phyloP scores from a whole-genome alignment of 2,797 vertebrate genomes.

The Pristis pectinata region DNA sequence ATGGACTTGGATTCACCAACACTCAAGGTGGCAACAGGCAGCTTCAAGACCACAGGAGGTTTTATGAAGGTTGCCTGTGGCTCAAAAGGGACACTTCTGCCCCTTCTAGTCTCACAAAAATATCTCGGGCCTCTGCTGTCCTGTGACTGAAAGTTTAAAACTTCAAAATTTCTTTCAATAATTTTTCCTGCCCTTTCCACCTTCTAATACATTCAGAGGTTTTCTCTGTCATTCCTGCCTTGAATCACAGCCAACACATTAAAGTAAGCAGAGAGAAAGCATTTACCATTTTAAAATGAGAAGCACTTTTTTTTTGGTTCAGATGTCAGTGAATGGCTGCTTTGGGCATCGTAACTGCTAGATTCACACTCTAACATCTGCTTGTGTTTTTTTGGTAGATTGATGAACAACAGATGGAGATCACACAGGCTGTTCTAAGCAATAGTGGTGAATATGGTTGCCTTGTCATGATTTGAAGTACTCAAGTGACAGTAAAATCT shows the following conservation, averaged over 20 bases:
- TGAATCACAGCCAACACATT: neutral
- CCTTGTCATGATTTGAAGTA: constrained; percentile 47
- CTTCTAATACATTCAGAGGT: neutral
- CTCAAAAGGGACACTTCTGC: neutral
- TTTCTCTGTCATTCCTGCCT: neutral
- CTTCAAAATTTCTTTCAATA: neutral
- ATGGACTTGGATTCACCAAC: neutral
- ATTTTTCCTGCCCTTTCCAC: neutral
- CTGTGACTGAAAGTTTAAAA: neutral
- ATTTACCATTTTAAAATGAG: neutral
- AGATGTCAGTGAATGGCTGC: constrained; percentile 56
- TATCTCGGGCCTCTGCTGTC: neutral
- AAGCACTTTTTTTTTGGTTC: constrained; percentile 43
- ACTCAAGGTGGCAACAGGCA: neutral
- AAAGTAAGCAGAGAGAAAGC: no score
- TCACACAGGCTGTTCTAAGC: constrained; percentile 52
- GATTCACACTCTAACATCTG: constrained; percentile 51
- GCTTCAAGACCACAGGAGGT: neutral
- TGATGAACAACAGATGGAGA: constrained; percentile 66
- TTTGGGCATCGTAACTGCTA: constrained; percentile 42
- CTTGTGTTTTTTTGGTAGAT: constrained; percentile 42
- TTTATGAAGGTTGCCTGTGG: neutral
- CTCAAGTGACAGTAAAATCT: constrained; percentile 46
- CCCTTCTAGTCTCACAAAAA: neutral
- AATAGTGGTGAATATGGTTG: constrained; percentile 52